Evolutionary conservation across 1,140 invertebrate species (phyloP).

Genomic region (Drosophila ficusphila): DNA sequence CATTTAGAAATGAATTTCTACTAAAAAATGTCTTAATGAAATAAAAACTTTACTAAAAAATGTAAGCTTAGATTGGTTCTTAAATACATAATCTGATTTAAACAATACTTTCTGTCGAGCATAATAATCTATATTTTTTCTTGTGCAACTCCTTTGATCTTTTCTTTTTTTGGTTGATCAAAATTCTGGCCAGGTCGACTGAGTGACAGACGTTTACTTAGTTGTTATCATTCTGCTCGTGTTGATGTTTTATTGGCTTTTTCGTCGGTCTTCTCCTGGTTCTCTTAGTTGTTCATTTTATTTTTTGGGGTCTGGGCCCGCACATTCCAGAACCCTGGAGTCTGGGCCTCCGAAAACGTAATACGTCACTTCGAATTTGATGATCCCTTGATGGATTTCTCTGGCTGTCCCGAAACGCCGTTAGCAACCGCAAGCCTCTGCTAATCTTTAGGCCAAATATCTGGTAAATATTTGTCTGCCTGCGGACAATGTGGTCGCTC

Average conservation of each 20-base stretch:
- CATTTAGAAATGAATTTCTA: no score
- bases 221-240: constrained; percentile 79
- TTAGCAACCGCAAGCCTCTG: constrained; percentile 59
- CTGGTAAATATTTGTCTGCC: constrained; percentile 53
- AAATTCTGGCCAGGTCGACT: constrained; percentile 72
- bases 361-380: constrained; percentile 74
- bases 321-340: constrained; percentile 41
- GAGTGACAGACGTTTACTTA: constrained; percentile 81
- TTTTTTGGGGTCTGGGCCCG: constrained; percentile 39
- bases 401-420: constrained; percentile 51
- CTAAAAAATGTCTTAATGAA: no score
- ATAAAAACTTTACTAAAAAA: no score
- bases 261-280: neutral
- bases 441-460: constrained; percentile 72
- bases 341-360: constrained; percentile 38
- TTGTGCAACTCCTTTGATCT: constrained; percentile 17
- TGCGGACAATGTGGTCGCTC: constrained; percentile 1
- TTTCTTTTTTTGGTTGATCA: constrained; percentile 70
- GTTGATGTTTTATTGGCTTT: constrained; percentile 77
- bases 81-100: no score
- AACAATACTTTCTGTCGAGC: neutral
- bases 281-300: constrained; percentile 33
- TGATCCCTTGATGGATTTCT: constrained; percentile 79
- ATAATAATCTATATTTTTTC: neutral
- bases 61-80: no score